A percentile compares a stretch with the other conserved stretches of the same genome.
phyloP scores from a whole-genome alignment of 23 tunicate species.

The Phallusia fumigata region DNA sequence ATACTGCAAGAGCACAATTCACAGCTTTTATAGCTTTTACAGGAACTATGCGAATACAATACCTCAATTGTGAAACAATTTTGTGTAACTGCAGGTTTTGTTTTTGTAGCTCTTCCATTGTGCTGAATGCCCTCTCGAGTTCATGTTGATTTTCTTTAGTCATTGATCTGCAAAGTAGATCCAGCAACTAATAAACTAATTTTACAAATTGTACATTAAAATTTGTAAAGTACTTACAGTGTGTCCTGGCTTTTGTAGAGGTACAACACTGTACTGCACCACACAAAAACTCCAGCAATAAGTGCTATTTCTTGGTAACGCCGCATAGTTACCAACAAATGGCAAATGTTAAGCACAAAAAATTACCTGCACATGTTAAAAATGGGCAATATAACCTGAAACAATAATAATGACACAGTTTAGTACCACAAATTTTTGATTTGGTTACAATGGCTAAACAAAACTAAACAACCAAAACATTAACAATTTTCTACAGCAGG shows the following conservation, averaged over 20 bases:
- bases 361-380: neutral
- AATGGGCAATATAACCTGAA: neutral
- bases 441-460: too few species aligned
- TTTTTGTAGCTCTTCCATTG: constrained; percentile 36
- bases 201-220: neutral
- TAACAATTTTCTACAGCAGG: too few species aligned
- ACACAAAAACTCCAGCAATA: neutral
- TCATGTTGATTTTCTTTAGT: neutral
- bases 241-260: neutral
- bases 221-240: neutral
- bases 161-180: neutral
- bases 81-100: constrained; percentile 33
- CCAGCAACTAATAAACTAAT: neutral
- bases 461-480: too few species aligned
- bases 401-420: neutral
- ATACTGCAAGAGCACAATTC: neutral
- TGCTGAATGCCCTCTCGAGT: constrained; percentile 2
- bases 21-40: neutral
- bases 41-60: constrained; percentile 4
- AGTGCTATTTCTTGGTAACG: neutral
- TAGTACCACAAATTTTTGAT: too few species aligned
- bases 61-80: constrained; percentile 37
- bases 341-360: neutral
- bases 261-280: constrained; percentile 2
- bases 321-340: neutral